These are phyloP conservation scores for Dunckerocampus dactyliophorus DNA, from an alignment of 2,113 vertebrate species.

Conservation along the genomic window DNA sequence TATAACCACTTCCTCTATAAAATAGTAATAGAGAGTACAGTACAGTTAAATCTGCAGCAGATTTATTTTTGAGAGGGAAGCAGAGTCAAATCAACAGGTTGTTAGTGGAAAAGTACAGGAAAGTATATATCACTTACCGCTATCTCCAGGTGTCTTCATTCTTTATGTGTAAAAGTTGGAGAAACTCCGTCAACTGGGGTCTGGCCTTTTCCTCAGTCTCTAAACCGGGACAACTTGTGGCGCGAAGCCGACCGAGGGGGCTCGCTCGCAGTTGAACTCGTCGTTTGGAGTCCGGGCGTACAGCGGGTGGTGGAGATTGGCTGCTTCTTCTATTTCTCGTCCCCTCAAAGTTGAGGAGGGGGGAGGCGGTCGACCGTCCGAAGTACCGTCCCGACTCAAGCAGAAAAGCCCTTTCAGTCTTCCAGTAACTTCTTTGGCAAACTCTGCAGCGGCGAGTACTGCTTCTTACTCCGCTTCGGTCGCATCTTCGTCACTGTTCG, in stretches of 20 bases:
- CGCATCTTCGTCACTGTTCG: conserved; percentile 59
- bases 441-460: conserved; percentile 39
- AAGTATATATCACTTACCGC: conserved; percentile 57
- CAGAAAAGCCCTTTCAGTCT: conserved; percentile 10
- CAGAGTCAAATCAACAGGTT: conserved; percentile 39
- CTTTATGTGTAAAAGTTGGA: conserved; percentile 26
- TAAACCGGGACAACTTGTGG: background rate
- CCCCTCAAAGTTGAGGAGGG: background rate
- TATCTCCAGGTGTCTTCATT: conserved; percentile 74
- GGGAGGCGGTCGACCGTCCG: conserved; percentile 43
- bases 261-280: conserved; percentile 16
- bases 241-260: conserved; percentile 9
- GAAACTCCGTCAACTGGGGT: conserved; percentile 29
- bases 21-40: conserved; percentile 36
- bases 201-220: too few species aligned
- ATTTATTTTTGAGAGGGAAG: background rate
- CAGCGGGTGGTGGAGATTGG: background rate
- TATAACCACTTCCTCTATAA: conserved; percentile 56
- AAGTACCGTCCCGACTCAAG: background rate
- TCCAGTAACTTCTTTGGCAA: conserved; percentile 41
- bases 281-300: conserved; percentile 1
- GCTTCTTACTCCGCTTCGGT: conserved; percentile 55
- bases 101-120: background rate
- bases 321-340: background rate
- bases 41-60: conserved; percentile 23